Conservation (phyloP, 1,140 invertebrate genomes). For the Eueides isabella region DNA sequence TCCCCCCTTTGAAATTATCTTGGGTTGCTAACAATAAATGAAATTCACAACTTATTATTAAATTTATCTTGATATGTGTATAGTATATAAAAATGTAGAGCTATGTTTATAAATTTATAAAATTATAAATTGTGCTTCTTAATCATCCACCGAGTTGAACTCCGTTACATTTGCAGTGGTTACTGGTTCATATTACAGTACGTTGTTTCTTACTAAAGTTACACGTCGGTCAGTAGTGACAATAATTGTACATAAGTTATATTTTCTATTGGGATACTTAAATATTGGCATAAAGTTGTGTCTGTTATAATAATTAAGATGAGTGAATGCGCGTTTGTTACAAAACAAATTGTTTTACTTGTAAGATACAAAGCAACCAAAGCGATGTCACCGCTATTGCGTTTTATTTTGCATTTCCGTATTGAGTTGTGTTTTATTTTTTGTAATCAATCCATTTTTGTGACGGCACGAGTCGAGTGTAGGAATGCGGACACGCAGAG, state of each 20-base stretch:
- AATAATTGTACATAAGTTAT: conserved; percentile 56
- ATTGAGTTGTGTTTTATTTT: neutral
- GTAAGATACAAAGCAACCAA: conserved; percentile 1
- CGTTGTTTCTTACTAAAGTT: neutral
- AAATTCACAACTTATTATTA: neutral
- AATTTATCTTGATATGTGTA: neutral
- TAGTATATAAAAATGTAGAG: neutral
- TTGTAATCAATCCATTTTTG: neutral
- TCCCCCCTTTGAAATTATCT: neutral
- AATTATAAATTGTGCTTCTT: neutral
- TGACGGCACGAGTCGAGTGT: conserved; percentile 4
- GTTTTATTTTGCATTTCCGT: conserved; percentile 17
- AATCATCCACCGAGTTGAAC: neutral
- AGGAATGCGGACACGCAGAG: conserved; percentile 8
- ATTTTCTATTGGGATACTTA: conserved; percentile 43
- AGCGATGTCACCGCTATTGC: conserved; percentile 20
- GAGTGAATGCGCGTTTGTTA: conserved; percentile 17
- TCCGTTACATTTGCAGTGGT: neutral
- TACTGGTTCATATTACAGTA: neutral
- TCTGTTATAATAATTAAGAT: conserved; percentile 33
- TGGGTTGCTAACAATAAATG: neutral
- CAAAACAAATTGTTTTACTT: conserved; percentile 12
- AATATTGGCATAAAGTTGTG: conserved; percentile 23
- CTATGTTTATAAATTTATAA: neutral
- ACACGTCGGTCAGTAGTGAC: conserved; percentile 57